Evolutionary conservation across 2,888 invertebrate genomes (phyloP).

Genomic region (Sarcophaga caerulescens): DNA sequence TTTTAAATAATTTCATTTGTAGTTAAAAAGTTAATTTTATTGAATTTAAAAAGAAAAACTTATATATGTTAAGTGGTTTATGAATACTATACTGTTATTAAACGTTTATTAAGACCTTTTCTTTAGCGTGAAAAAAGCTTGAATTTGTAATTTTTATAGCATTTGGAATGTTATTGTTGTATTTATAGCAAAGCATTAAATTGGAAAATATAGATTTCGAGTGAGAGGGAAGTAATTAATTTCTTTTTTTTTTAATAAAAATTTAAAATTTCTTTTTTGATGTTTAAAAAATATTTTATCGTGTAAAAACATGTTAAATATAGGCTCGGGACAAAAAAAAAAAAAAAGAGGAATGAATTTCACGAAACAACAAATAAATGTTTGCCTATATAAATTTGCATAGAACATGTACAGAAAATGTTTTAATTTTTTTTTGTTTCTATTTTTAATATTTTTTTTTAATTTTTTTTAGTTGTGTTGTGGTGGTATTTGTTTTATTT

Average conservation of each 20-base stretch:
- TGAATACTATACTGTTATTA: neutral
- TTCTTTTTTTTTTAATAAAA: neutral
- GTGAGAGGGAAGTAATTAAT: slow-evolving; percentile 3
- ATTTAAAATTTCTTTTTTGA: no score
- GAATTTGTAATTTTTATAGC: slow-evolving; percentile 26
- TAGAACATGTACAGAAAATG: slow-evolving; percentile 7
- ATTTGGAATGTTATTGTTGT: slow-evolving; percentile 30
- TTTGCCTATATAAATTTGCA: slow-evolving; percentile 30
- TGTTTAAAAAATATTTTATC: no score
- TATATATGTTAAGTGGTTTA: no score
- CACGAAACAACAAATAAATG: slow-evolving; percentile 7
- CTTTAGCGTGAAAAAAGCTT: neutral
- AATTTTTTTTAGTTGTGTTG: neutral
- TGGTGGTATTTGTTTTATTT: neutral
- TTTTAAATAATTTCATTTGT: neutral
- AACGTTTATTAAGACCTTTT: neutral
- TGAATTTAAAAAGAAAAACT: no score
- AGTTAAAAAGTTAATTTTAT: neutral
- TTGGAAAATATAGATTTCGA: neutral
- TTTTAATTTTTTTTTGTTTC: slow-evolving; percentile 6
- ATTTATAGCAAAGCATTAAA: slow-evolving; percentile 44
- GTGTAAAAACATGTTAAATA: no score
- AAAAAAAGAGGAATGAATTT: neutral
- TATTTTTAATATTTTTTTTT: no score
- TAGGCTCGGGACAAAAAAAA: neutral